Evolutionary conservation across 1,140 invertebrate genomes (phyloP), one percentile per base, ranked within the genome.

Genomic region (Dolichoris vasculosae): DNA sequence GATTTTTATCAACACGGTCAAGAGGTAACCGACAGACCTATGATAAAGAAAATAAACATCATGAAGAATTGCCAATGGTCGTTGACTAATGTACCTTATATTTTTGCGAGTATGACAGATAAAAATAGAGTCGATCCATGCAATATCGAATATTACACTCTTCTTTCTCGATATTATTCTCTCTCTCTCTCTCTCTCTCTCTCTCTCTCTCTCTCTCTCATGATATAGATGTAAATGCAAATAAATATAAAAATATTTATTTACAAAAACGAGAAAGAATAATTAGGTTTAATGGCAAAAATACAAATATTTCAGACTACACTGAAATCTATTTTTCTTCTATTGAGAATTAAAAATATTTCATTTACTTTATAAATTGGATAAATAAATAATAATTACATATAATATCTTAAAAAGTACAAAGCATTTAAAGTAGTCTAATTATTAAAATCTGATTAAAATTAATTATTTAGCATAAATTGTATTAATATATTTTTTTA

Each of bases 41-140:
- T 38, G 81, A 83, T 83, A 83, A 83, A 48, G 32, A 55, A 55
- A 82, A 82, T 63, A 81, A 81, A 79, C 13, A 40, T 32, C 4
- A 51, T 46, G n/a, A 67, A 35, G n/a, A 71, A 48, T 51, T 51
- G 26, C 40, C 75, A 43, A 71, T 35, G 32, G 4, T 0, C 77
- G 38, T 77, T 83, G 82, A 83, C 40, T 46, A 59, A 77, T 64
- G 73, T 76, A 76, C 73, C 48, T 64, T n/a, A 77, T 20, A 38
- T 64, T 51, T 80, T 71, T 0, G 23, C 59, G 9, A 46, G 30
- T 48, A 30, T 55, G 26, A 59, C 6, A 26, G 2, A 59, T 26
- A 59, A 13, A 59, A 59, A 59, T 26, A 26, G 55, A 59, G 2
- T 26, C 51, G 51, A 17, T 55, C 15, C 51, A 2, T 20, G 9